Percentiles rank a stretch among this genome's conserved stretches.
Conservation (phyloP, 2,113 vertebrate species). For the Cinclus mexicanus region DNA sequence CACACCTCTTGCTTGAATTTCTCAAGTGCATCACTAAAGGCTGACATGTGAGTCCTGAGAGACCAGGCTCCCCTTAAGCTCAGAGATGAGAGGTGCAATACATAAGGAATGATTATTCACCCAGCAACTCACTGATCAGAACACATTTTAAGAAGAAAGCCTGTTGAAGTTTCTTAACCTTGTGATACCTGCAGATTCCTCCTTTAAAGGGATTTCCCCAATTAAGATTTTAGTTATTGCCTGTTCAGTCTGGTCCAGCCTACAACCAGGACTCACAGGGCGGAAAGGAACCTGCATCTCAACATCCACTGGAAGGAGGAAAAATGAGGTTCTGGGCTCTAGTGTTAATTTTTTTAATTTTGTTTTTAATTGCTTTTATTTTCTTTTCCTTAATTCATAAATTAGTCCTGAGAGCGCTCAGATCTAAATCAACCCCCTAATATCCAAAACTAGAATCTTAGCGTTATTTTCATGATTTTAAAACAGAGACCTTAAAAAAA, state of each 20-base stretch:
- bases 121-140: background rate
- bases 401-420: background rate
- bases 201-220: background rate
- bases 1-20: background rate
- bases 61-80: background rate
- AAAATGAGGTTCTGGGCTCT: background rate
- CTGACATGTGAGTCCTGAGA: fast-evolving
- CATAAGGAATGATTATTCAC: background rate
- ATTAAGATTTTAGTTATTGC: background rate
- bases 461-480: background rate
- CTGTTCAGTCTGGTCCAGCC: background rate
- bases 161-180: background rate
- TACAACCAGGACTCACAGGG: background rate
- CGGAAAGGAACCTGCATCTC: background rate
- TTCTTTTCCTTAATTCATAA: background rate
- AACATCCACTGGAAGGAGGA: background rate
- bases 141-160: background rate
- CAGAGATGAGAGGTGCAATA: background rate
- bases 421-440: background rate
- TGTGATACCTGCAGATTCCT: background rate
- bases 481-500: background rate
- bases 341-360: background rate
- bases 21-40: background rate
- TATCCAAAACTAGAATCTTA: background rate
- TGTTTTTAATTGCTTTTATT: background rate